Percentiles rank a stretch among this genome's conserved stretches.
These are phyloP conservation scores for Solea solea DNA, from an alignment of 2,113 vertebrate genomes.

Conservation along the genomic window DNA sequence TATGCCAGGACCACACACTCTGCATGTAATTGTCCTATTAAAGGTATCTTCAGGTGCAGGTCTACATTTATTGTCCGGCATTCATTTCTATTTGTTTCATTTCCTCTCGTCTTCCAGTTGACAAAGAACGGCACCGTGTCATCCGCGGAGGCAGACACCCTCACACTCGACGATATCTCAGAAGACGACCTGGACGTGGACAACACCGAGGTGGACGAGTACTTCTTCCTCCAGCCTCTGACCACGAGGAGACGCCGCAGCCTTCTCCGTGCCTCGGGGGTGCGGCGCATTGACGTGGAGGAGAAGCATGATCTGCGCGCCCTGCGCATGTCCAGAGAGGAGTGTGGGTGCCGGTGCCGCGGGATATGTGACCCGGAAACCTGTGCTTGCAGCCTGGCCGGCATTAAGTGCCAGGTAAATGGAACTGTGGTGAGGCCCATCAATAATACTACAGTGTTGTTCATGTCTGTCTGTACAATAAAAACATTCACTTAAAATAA, in stretches of 20 bases:
- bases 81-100: not conserved
- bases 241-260: constrained; percentile 93
- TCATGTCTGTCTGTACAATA: constrained; percentile 31
- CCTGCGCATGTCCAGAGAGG: constrained; percentile 93
- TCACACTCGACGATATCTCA: constrained; percentile 95
- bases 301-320: constrained; percentile 94
- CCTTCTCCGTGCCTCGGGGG: constrained; percentile 90
- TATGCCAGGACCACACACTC: too few relatives aligned
- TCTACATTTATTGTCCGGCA: too few relatives aligned
- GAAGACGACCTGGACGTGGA: constrained; percentile 97
- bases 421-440: constrained; percentile 76
- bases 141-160: constrained; percentile 90
- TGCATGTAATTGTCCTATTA: too few relatives aligned
- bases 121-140: constrained; percentile 94
- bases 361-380: constrained; percentile 95
- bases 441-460: constrained; percentile 61
- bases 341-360: constrained; percentile 97
- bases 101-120: constrained; percentile 80
- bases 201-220: constrained; percentile 97
- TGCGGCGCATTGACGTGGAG: constrained; percentile 95
- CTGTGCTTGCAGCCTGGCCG: constrained; percentile 96
- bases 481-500: too few relatives aligned
- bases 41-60: too few relatives aligned
- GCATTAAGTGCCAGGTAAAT: constrained; percentile 98
- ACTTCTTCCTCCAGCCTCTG: constrained; percentile 97